Base-by-base conservation (phyloP, 2,113 vertebrate genomes). In the Elaphurus davidianus region DNA sequence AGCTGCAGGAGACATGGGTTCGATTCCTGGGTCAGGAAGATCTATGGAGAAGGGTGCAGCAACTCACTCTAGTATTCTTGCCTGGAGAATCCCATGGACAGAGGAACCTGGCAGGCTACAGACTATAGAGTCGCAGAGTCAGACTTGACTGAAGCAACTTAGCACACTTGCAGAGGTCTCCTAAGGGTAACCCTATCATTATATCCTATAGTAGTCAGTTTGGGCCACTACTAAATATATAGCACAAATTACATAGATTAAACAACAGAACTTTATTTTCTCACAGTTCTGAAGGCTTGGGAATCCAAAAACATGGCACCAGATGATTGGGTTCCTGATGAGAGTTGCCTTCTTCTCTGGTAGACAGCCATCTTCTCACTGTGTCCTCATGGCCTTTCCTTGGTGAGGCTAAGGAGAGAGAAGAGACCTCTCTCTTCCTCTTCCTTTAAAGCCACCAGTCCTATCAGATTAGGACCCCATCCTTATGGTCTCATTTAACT, bases 231-330 rank as follows among this genome's bases (percentile, higher is more conserved):
- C n/a, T 78, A 90, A 52, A 87, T 87, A 92, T 6, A 52, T 47
- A 45, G 12, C 40, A 84, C 7, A n/a, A 12, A 57, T 8, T 47
- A 12, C n/a, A 19, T 52, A 16, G 36, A 11, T 81, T 62, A 90
- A 87, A 86, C 9, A 79, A 91, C 3, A 87, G 19, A 85, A 57
- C 28, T 55, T 52, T 15, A 84, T 76, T 78, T 90, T 93, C 10
- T 95, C 33, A 74, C 6, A 40, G 28, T 57, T 96, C 28, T 33
- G 33, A 67, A 89, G 30, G 13, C 8, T 81, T 13, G 4, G 28
- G 74, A 82, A 13, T 59, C 28, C 7, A 30, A 47, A 36, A 62
- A 47, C 45, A 57, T 74, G 10, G 11, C 16, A 5, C 13, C 55
- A 64, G 19, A 11, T 55, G 11, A 55, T 36, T 95, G 3, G 14